Conservation (phyloP, 2,797 vertebrate species). For the Neolamprologus multifasciatus region DNA sequence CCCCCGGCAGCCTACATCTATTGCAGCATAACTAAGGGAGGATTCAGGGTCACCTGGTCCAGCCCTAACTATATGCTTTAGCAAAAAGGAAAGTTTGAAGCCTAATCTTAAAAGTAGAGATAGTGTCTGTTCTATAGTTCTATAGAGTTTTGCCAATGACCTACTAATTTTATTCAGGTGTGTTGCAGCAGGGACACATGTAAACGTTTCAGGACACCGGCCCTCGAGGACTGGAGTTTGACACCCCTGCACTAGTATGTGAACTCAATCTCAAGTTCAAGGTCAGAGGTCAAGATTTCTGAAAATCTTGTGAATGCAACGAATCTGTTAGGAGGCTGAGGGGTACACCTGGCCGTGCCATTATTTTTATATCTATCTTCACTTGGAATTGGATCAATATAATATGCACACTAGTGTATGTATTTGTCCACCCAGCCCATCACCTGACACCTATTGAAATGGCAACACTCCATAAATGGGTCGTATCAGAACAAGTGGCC, state of each 20-base stretch:
- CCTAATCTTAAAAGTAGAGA: no score
- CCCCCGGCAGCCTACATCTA: no score
- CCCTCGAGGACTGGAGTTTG: neutral
- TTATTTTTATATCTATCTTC: neutral
- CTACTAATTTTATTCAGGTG: neutral
- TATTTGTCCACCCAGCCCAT: neutral
- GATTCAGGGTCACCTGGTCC: no score
- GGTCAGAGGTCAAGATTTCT: neutral
- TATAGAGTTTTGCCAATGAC: neutral
- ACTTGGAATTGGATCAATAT: neutral
- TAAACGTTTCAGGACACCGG: fast-evolving
- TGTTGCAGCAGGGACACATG: neutral
- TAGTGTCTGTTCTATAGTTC: neutral
- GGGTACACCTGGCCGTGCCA: fast-evolving
- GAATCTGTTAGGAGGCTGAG: neutral
- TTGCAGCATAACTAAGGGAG: no score
- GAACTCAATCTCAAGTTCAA: neutral
- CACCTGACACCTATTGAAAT: neutral
- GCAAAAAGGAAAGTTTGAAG: no score
- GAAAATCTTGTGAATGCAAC: neutral
- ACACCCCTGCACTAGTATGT: neutral
- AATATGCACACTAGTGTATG: neutral
- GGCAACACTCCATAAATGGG: neutral
- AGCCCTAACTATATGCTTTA: no score
- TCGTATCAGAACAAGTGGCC: neutral